A percentile compares a stretch with the other conserved stretches of the same genome.
These are phyloP conservation scores for Cyclura pinguis DNA, from an alignment of 2,797 vertebrate species.

Conservation along the genomic window DNA sequence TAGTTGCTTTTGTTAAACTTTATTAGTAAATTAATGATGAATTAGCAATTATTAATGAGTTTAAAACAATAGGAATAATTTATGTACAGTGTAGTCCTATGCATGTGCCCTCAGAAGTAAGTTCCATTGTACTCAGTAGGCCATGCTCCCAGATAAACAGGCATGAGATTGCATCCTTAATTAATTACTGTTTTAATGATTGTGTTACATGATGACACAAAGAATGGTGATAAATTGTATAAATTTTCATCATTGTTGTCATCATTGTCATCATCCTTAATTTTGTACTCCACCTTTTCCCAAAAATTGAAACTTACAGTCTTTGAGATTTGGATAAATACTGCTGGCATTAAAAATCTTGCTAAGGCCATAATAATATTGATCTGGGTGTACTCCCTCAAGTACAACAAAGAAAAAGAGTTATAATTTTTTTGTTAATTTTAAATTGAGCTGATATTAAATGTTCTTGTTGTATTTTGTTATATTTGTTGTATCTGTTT, in stretches of 20 bases:
- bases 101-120: not conserved
- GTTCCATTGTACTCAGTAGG: not conserved
- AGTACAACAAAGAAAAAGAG: too few species aligned
- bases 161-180: conserved; percentile 6
- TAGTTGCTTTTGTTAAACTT: conserved; percentile 47
- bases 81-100: not conserved
- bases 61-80: conserved; percentile 35
- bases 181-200: conserved; percentile 53
- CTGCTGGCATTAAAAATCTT: too few species aligned
- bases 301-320: too few species aligned
- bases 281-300: too few species aligned
- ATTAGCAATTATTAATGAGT: conserved; percentile 29
- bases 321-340: too few species aligned
- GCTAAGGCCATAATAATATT: too few species aligned
- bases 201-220: conserved; percentile 28
- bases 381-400: too few species aligned
- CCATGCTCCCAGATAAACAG: not conserved
- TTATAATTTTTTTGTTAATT: too few species aligned
- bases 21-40: not conserved
- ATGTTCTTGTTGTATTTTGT: too few species aligned
- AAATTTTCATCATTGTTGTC: not conserved
- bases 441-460: too few species aligned
- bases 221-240: not conserved
- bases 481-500: too few species aligned
- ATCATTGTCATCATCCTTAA: too few species aligned